These are phyloP conservation scores for Charanyca ferruginea DNA, from an alignment of 2,888 invertebrate genomes.

Conservation along the genomic window DNA sequence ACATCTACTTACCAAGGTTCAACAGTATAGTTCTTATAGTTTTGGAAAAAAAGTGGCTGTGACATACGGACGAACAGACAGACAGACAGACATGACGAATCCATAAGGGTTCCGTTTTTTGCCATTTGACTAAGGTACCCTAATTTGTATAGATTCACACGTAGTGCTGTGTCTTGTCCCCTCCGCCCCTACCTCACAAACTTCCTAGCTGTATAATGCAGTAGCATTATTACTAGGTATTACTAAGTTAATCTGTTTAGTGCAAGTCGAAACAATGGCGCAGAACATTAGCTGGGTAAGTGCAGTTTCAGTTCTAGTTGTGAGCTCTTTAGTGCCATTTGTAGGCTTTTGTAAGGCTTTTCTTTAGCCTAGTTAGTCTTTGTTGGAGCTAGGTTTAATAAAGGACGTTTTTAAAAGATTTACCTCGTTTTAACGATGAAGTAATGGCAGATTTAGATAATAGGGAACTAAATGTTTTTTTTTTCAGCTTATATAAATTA, in stretches of 20 bases:
- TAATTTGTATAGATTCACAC: too few relatives aligned
- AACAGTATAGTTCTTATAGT: too few relatives aligned
- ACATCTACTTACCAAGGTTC: too few relatives aligned
- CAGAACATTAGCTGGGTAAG: constrained; percentile 14
- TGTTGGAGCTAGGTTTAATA: background rate
- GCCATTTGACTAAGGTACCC: too few relatives aligned
- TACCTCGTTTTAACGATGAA: background rate
- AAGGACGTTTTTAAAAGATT: background rate
- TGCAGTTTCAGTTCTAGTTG: constrained; percentile 30
- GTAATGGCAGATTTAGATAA: background rate
- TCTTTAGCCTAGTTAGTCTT: constrained; percentile 4
- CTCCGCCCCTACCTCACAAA: constrained; percentile 1
- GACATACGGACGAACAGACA: too few relatives aligned
- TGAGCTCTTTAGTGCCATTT: constrained; percentile 21
- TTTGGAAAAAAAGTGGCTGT: too few relatives aligned
- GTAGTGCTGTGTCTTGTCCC: background rate
- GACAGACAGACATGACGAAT: too few relatives aligned
- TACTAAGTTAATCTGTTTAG: constrained; percentile 44
- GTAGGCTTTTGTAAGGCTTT: constrained; percentile 17
- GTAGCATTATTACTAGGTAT: constrained; percentile 10
- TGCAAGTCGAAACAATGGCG: constrained; percentile 31
- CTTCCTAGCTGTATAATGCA: constrained; percentile 15
- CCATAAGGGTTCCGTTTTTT: too few relatives aligned
- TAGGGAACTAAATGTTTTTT: background rate
- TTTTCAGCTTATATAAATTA: too few relatives aligned